Percentiles rank a stretch among this genome's conserved stretches.
Conservation (phyloP, 2,797 vertebrate genomes). For the Syncerus caffer region DNA sequence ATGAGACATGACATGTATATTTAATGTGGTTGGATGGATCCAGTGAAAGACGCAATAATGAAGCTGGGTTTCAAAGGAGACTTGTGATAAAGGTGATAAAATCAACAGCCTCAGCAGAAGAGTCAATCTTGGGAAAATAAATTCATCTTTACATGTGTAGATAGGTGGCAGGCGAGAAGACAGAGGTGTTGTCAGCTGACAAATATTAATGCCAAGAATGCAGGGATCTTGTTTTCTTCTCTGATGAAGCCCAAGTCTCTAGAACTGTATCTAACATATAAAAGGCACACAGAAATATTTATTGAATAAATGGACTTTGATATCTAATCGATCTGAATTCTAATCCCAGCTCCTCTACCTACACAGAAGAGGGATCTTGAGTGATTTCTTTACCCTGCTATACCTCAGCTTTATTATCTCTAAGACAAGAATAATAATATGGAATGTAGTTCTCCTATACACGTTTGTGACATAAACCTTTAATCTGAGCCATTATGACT, state of each 20-base stretch:
- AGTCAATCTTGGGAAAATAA: background rate
- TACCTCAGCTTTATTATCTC: constrained; percentile 55
- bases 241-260: background rate
- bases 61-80: background rate
- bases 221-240: background rate
- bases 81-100: background rate
- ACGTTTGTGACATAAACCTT: background rate
- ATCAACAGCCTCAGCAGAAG: background rate
- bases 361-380: constrained; percentile 20
- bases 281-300: constrained; percentile 5
- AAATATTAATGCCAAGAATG: background rate
- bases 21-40: background rate
- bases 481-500: constrained; percentile 32
- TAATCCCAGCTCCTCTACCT: constrained; percentile 54
- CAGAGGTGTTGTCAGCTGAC: background rate
- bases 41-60: background rate
- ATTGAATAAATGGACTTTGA: constrained; percentile 16
- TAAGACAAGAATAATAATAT: constrained; percentile 45
- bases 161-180: background rate
- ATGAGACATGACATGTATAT: background rate
- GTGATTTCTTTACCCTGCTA: background rate
- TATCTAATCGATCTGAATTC: background rate
- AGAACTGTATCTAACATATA: background rate
- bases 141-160: background rate
- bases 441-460: background rate